Conservation (phyloP, 2,888 invertebrate species). For the Apeira syringaria region DNA sequence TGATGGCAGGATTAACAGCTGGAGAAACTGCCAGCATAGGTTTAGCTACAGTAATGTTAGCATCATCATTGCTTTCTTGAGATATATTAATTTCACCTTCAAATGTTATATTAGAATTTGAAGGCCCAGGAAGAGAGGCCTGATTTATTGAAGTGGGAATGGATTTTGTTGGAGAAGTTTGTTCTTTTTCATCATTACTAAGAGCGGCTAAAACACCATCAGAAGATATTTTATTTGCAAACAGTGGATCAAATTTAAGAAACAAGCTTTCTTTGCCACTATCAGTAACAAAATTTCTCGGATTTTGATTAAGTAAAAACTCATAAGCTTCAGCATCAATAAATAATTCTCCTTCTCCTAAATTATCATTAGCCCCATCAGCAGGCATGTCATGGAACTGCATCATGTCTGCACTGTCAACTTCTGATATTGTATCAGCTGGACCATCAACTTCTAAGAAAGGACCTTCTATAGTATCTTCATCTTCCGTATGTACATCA, state of each 20-base stretch:
- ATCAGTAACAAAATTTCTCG: conserved; percentile 58
- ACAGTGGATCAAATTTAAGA: conserved; percentile 74
- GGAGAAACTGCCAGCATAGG: conserved; percentile 77
- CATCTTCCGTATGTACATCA: conserved; percentile 70
- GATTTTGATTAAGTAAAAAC: conserved; percentile 70
- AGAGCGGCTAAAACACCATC: conserved; percentile 61
- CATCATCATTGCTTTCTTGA: conserved; percentile 53
- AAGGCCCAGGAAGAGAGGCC: conserved; percentile 47
- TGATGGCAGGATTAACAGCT: conserved; percentile 61
- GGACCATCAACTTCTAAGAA: conserved; percentile 64
- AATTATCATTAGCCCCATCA: conserved; percentile 47
- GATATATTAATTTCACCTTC: conserved; percentile 37
- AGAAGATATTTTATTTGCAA: conserved; percentile 65
- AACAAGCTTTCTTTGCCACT: conserved; percentile 78
- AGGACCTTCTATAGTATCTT: conserved; percentile 74
- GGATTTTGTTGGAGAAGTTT: conserved; percentile 61
- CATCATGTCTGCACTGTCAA: conserved; percentile 53
- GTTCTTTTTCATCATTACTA: conserved; percentile 52
- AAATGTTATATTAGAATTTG: conserved; percentile 41
- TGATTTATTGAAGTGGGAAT: conserved; percentile 29
- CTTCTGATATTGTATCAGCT: conserved; percentile 44
- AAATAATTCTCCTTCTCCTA: conserved; percentile 66
- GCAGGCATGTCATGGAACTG: conserved; percentile 52
- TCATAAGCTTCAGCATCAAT: conserved; percentile 76
- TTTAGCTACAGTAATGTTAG: conserved; percentile 57